A percentile compares a stretch with the other conserved stretches of the same genome.
phyloP scores from a whole-genome alignment of 2,113 vertebrate genomes.

The Dinomys branickii region DNA sequence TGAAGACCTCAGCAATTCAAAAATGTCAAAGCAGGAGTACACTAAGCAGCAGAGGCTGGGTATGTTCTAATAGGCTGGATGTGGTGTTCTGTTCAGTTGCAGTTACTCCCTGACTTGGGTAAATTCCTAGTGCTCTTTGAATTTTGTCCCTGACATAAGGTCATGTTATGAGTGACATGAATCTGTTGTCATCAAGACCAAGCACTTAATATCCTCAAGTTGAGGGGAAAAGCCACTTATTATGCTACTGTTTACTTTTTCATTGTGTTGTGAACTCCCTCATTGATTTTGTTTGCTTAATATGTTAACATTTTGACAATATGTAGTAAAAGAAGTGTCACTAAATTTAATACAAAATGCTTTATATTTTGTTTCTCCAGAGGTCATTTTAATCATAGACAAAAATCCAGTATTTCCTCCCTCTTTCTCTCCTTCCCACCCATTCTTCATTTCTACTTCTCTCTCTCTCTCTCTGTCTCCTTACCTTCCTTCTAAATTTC shows the following conservation, averaged over 20 bases:
- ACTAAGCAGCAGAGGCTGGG: not conserved
- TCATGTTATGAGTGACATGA: too few relatives aligned
- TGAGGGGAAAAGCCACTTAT: not conserved
- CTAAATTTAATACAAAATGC: not conserved
- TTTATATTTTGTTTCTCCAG: not conserved
- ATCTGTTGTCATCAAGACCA: not conserved
- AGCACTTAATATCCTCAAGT: too few relatives aligned
- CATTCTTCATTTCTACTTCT: too few relatives aligned
- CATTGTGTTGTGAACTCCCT: not conserved
- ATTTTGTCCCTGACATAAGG: not conserved
- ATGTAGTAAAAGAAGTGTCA: not conserved
- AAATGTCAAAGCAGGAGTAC: not conserved
- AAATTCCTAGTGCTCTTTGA: not conserved
- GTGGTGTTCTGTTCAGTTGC: not conserved
- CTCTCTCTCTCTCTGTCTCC: too few relatives aligned
- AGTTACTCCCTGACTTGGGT: too few relatives aligned
- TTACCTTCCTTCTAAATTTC: not conserved
- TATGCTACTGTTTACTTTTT: not conserved
- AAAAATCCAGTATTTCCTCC: not conserved
- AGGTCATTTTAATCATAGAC: not conserved
- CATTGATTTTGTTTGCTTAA: not conserved
- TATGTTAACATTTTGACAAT: not conserved
- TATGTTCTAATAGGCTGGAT: rapidly evolving
- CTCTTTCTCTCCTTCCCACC: not conserved
- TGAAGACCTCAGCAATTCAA: not conserved